A percentile compares a stretch with the other conserved stretches of the same genome.
Conservation (phyloP, 1,140 invertebrate species). For the Sinella curviseta region DNA sequence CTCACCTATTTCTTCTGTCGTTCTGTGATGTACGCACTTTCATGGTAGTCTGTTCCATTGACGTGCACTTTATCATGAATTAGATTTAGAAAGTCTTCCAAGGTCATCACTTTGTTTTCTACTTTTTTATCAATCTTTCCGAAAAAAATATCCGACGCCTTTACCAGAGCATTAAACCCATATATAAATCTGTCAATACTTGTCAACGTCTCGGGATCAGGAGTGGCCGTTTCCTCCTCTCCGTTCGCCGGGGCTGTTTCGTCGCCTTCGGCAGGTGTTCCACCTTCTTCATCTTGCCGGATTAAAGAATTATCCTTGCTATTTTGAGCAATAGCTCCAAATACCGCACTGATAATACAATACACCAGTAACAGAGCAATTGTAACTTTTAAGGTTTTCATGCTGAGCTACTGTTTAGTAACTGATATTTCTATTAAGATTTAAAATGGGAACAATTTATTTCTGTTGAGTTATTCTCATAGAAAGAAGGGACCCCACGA, state of each 20-base stretch:
- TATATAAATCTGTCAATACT: background rate
- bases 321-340: background rate
- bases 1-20: background rate
- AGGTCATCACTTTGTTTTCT: background rate
- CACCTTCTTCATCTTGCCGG: background rate
- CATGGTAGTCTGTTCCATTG: conserved; percentile 6
- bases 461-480: too few species aligned
- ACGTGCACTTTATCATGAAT: background rate
- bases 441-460: too few species aligned
- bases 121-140: conserved; percentile 2
- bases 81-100: background rate
- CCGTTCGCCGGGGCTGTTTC: background rate
- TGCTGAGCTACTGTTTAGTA: too few species aligned
- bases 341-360: background rate
- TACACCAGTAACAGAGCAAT: background rate
- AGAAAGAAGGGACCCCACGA: too few species aligned
- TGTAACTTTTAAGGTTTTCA: too few species aligned
- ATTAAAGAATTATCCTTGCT: background rate
- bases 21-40: background rate
- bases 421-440: too few species aligned
- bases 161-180: conserved; percentile 7
- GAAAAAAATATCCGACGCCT: background rate
- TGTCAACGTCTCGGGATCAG: background rate
- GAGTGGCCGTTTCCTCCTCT: background rate
- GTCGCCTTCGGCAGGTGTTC: background rate